These are phyloP conservation scores for Chironomus tepperi DNA, from an alignment of 1,140 invertebrate genomes.

Conservation along the genomic window DNA sequence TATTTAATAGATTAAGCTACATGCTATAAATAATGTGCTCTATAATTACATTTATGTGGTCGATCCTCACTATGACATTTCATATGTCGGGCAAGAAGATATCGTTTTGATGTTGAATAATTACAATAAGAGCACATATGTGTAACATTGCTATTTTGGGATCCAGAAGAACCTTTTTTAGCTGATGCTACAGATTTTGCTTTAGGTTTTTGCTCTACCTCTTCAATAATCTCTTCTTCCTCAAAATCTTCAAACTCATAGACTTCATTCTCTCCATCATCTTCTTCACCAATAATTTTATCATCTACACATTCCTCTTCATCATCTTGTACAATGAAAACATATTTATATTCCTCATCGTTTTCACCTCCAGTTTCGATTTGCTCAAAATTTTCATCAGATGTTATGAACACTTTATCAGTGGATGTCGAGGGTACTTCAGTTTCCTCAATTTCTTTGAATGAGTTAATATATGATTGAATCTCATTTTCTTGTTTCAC, in stretches of 20 bases:
- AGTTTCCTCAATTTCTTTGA: constrained; percentile 16
- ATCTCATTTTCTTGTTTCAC: constrained; percentile 20
- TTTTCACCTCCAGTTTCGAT: constrained; percentile 28
- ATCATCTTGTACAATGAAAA: constrained; percentile 68
- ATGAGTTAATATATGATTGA: neutral
- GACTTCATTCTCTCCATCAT: constrained; percentile 49
- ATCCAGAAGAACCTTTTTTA: neutral
- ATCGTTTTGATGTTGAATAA: constrained; percentile 81
- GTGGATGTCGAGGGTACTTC: neutral
- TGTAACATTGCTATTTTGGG: neutral
- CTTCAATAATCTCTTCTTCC: constrained; percentile 33
- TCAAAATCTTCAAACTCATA: constrained; percentile 58
- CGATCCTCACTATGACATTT: constrained; percentile 91
- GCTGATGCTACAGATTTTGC: neutral
- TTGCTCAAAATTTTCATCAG: constrained; percentile 47
- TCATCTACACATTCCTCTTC: constrained; percentile 48
- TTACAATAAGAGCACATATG: constrained; percentile 86
- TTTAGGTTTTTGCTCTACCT: neutral
- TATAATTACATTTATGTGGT: constrained; percentile 85
- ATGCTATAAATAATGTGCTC: neutral
- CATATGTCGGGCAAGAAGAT: constrained; percentile 86
- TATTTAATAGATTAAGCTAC: neutral
- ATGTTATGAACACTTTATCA: constrained; percentile 43
- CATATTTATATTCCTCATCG: constrained; percentile 63
- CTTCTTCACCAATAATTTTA: constrained; percentile 44